Evolutionary conservation across 2,797 vertebrate species (phyloP), one percentile per base, ranked within the genome.

Genomic region (Onychomys torridus): DNA sequence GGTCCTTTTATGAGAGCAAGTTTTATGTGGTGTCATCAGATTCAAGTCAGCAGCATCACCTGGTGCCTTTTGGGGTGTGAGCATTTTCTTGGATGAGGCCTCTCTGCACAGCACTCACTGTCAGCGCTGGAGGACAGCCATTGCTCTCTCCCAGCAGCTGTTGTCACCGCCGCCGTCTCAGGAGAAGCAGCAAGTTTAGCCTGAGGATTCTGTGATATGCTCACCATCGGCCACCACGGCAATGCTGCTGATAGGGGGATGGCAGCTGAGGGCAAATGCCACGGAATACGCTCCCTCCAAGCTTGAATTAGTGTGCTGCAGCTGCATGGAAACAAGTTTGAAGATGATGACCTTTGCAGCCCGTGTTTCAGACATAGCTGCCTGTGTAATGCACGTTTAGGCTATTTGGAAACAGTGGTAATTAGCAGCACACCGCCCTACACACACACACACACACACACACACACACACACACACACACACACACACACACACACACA

Each of bases 261-360:
- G 63, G 78, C 73, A 69, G 82, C 82, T 69, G 75, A 76, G 93
- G 89, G 34, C 63, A 93, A 75, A 93, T 79, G 78, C 73, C 86
- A 76, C 10, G 57, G 78, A 94, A 46, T 65, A 65, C 10, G 67
- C 83, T 57, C 34, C 32, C 23, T 93, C 71, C 71, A 49, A 94
- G 75, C 55, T 89, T 14, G 91, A 69, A 96, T 91, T 79, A 79
- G 89, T 6, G 0, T 81, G 57, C 89, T 43, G 14, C 8, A 89
- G 93, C 91, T 97, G 91, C 94, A 29, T 78, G 43, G 65, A 81
- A 91, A 63, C 73, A 82, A 17, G 43, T 69, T 92, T 78, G n/a
- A 71, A 71, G 89, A 85, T 29, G 14, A 19, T 91, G 89, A 90
- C 95, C 91, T 94, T 89, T 57, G 13, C 32, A 34, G 57, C 81